Conservation (phyloP, 92 coral and sea anemone species). For the Palythoa grandis region DNA sequence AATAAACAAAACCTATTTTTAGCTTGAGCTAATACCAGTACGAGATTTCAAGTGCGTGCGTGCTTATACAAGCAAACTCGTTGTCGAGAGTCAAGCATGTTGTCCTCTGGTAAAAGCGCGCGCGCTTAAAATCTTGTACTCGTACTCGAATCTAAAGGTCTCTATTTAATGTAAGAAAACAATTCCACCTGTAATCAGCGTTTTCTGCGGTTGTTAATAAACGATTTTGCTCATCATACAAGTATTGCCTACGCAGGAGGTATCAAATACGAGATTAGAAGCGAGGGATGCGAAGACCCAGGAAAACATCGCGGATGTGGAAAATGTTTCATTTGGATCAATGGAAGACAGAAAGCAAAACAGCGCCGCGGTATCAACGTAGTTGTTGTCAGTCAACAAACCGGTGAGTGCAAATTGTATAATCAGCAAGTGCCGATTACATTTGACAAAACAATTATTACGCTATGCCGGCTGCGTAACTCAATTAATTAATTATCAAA, state of each 20-base stretch:
- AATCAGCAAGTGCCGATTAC: not conserved
- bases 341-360: conserved; percentile 19
- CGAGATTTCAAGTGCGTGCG: too few relatives aligned
- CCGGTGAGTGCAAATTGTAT: not conserved
- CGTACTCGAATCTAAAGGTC: not conserved
- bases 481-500: not conserved
- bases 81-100: too few relatives aligned
- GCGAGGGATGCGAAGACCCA: conserved; percentile 33
- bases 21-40: too few relatives aligned
- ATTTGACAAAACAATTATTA: not conserved
- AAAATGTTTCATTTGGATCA: conserved; percentile 34
- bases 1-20: too few relatives aligned
- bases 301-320: conserved; percentile 37
- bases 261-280: conserved; percentile 39
- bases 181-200: too few relatives aligned
- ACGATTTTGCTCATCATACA: not conserved
- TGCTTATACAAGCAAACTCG: too few relatives aligned
- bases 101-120: too few relatives aligned
- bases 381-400: conserved; percentile 37
- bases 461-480: not conserved
- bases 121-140: too few relatives aligned
- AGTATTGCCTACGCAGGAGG: conserved; percentile 11
- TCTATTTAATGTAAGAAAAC: not conserved
- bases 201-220: too few relatives aligned
- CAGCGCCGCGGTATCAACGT: conserved; percentile 37